Base-by-base conservation (phyloP, 1,140 invertebrate genomes). In the Cherax destructor region DNA sequence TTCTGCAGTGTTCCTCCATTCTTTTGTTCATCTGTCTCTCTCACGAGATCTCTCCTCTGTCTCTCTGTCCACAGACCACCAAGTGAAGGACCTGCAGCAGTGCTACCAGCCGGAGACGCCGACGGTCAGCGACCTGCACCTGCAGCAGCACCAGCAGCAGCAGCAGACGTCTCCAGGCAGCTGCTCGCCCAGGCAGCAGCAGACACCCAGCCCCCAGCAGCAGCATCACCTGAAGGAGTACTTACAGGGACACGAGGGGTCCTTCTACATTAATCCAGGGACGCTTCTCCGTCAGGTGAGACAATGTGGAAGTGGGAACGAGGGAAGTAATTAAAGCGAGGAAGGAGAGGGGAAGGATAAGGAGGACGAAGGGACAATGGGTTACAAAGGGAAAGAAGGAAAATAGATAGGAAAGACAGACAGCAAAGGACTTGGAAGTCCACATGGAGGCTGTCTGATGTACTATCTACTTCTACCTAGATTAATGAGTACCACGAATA, bases 251-350 rank as follows among this genome's bases (percentile, higher is more conserved):
- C 77, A 81, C 16, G 86, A 88, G 11, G 78, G 86, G 0, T 88
- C 86, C 30, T 88, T 88, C 77, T 88, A 88, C 61, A 88, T 88
- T 61, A 88, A 88, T 59, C 86, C 86, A 16, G 86, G 86, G 41
- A 88, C 78, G 41, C 59, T 88, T 6, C 74, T 88, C 11, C 86
- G 86, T 0, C 86, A 88, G 86, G 86, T 88, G 24, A 65, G 61
- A 16, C 4, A 18, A 16, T 10, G 30, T 10, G 56, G 18, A 16
- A 30, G 3, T 11, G 76, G n/a, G 59, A 61, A 1, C 1, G 80
- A 47, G 59, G 16, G 13, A 65, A 16, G 61, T 52, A 30, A 4
- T 16, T 11, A 77, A 30, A 50, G 47, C 10, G 76, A 77, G 47
- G 18, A 30, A 77, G 30, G 41, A 30, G 13, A 21, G 21, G 30